Evolutionary conservation across 2,113 vertebrate species (phyloP), one percentile per base, ranked within the genome.

Genomic region (Nothobranchius furzeri): DNA sequence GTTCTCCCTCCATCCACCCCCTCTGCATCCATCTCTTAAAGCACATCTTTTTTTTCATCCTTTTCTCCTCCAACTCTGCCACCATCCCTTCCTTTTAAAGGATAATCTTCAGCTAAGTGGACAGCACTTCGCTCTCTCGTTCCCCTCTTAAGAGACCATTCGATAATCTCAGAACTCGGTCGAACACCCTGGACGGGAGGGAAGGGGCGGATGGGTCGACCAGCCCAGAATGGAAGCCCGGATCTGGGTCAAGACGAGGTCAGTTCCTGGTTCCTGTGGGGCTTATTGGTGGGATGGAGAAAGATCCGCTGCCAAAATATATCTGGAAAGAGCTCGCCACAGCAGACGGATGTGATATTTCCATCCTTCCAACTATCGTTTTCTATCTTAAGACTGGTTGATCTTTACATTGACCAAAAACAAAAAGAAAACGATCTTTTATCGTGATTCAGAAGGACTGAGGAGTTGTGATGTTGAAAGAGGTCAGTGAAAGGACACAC

Each of bases 21-120:
- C 63, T 74, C 65, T 63, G 37, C 50, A 62, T 72, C 76, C 73
- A 70, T 64, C 86, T 88, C 87, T 83, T 85, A 85, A 45, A 87
- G 76, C 76, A 79, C 68, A 73, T 73, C 79, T 72, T 85, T 80
- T 68, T 40, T 40, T 42, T 43, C 9, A 81, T 88, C 79, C 84
- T 85, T 83, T 64, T 77, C 52, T 75, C 58, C 73, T 84, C 83
- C 82, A 76, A 86, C 83, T 73, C 74, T 68, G 59, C 36, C 15
- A 12, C 67, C 77, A 68, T 88, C 82, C 75, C 69, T 83, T 81
- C 74, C 75, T 89, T 91, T 87, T 88, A 89, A 87, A 74, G 86
- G 89, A 88, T 90, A 88, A 90, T 92, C 90, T 90, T 85, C 75
- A 76, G 75, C 67, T 87, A 88, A 89, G 78, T 85, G 87, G 81